These are phyloP conservation scores for Acrocephalus arundinaceus DNA, from an alignment of 2,113 vertebrate genomes.

Conservation along the genomic window DNA sequence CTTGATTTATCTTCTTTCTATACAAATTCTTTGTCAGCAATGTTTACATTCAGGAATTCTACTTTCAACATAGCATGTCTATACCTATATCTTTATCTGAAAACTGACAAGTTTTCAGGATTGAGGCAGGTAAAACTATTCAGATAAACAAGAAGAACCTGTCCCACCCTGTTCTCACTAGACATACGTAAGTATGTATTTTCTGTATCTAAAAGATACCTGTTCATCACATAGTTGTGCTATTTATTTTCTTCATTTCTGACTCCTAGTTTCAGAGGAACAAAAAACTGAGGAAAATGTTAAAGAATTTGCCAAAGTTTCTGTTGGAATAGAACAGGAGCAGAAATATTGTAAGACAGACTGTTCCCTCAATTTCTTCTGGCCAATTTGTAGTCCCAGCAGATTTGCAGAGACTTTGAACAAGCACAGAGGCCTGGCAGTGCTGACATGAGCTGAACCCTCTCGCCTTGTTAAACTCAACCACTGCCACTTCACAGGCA, in stretches of 20 bases:
- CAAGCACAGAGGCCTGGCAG: slow-evolving; percentile 23
- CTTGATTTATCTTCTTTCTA: slow-evolving; percentile 15
- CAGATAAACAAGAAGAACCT: not conserved
- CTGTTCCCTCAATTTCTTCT: not conserved
- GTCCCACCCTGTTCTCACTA: not conserved
- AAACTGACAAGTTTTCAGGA: not conserved
- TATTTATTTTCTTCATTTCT: not conserved
- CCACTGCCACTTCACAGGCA: not conserved
- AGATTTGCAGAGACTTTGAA: slow-evolving; percentile 6
- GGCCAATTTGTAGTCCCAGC: slow-evolving; percentile 24
- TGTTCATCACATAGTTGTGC: not conserved
- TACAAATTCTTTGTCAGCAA: not conserved
- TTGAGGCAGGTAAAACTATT: not conserved
- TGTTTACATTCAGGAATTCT: not conserved
- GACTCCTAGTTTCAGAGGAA: not conserved
- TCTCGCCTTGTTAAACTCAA: not conserved
- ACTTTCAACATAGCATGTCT: not conserved
- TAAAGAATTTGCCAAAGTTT: not conserved
- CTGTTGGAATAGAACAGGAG: not conserved
- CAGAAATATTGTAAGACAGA: not conserved
- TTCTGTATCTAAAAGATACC: not conserved
- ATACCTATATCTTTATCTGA: not conserved
- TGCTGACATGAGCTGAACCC: not conserved
- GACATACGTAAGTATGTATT: not conserved
- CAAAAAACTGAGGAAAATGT: not conserved